Evolutionary conservation across 2,113 vertebrate genomes (phyloP).

Genomic region (Platichthys flesus): DNA sequence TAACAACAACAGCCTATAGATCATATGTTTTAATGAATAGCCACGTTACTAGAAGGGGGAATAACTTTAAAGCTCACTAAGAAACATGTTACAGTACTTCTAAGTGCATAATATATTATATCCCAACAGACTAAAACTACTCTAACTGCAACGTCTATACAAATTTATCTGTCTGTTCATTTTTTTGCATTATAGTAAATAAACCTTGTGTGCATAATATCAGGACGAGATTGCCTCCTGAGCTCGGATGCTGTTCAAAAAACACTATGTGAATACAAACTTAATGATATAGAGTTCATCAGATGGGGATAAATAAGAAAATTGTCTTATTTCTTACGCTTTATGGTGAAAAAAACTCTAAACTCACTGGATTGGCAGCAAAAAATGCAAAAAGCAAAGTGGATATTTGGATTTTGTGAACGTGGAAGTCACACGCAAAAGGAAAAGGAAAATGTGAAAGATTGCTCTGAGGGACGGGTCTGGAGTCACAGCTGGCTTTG

Average conservation of each 20-base stretch:
- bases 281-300: too few relatives aligned
- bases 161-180: not conserved
- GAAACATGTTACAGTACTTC: constrained; percentile 6
- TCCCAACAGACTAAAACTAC: not conserved
- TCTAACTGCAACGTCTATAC: not conserved
- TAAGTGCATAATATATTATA: not conserved
- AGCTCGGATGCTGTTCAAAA: not conserved
- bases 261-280: not conserved
- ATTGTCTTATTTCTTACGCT: too few relatives aligned
- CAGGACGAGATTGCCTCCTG: not conserved
- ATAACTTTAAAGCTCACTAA: constrained; percentile 1
- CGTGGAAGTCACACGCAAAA: not conserved
- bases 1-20: constrained; percentile 13
- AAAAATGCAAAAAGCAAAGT: too few relatives aligned
- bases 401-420: not conserved
- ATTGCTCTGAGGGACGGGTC: not conserved
- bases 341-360: too few relatives aligned
- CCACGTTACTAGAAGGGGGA: constrained; percentile 17
- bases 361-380: too few relatives aligned
- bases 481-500: constrained; percentile 9
- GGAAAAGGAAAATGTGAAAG: not conserved
- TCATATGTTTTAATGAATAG: constrained; percentile 24
- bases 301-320: too few relatives aligned
- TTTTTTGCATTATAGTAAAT: not conserved
- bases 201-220: not conserved